Base-by-base conservation (phyloP, 2,797 vertebrate genomes). In the Sciaenops ocellatus region DNA sequence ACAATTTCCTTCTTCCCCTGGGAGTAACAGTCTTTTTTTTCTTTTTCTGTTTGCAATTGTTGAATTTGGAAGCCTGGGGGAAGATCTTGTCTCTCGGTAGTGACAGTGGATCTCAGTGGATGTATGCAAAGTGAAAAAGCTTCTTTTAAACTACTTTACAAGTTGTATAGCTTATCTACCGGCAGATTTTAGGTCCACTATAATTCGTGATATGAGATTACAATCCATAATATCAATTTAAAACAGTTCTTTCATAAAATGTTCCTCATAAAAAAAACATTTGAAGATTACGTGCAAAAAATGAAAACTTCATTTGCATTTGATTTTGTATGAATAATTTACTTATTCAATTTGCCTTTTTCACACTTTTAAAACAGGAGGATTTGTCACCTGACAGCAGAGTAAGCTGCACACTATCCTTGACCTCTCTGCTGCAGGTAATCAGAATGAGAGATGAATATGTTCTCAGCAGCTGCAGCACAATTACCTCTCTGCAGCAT, bases 61-160 rank as follows among this genome's bases (percentile, higher is more conserved):
- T 42, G n/a, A 62, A 71, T 79, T 50, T 83, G 24, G 85, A 83
- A 89, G 67, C 67, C 12, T 38, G 13, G 15, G 65, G 76, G 44
- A 46, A 59, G 24, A 62, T 69, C 3, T 73, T 55, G 64, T 80
- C 83, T 86, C 69, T 71, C 52, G 47, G 46, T 55, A 47, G 73
- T 76, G 75, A 82, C 55, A 60, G 70, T 68, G 57, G 51, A 69
- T 79, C 67, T 72, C 60, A 47, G 17, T 57, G 66, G 63, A 75
- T 69, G 73, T 73, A 6, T 20, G 44, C 26, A 34, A 42, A 69
- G n/a, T 51, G 20, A 67, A 60, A 38, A 48, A 38, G 9, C 13
- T 42, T 66, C 30, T 61, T 9, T 71, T 30, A 9, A 26, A 30
- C 17, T 68, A 57, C 24, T 56, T 56, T 55, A 74, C 22, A 60